Evolutionary conservation across 2,113 vertebrate species (phyloP), one percentile per base, ranked within the genome.

Genomic region (Caretta caretta): DNA sequence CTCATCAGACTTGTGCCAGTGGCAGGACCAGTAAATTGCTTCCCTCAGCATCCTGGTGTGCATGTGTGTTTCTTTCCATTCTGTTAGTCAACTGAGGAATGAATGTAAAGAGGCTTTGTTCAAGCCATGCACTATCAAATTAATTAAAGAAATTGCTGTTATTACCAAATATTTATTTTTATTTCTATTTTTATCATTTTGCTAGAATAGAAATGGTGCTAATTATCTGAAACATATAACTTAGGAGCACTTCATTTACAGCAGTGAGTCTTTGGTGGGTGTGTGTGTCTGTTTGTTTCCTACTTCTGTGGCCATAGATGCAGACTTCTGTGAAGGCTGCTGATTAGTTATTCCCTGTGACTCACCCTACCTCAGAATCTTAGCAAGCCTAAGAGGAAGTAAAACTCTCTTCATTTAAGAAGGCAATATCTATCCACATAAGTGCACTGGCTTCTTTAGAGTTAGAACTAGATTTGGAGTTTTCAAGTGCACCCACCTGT

Each of bases 281-380:
- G 1, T 46, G 81, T 87, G 29, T 35, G 16, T 80, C 9, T 12
- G 19, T 31, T 84, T 16, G 29, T 24, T 54, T 69, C 82, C 93
- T 29, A 85, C 50, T 96, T 90, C 90, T 1, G 3, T 90, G 24
- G 16, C 35, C 62, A 19, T 69, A 69, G 62, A 48, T 46, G n/a
- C 53, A 96, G 57, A 86, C 90, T 93, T 69, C 27, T 96, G 59
- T 85, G 83, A 92, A 96, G 94, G 51, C 83, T 84, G 53, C 29
- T 90, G 53, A 83, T 81, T 91, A 81, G 87, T 4, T 46, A 10
- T 88, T 11, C 10, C 5, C 57, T 86, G 31, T 81, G 2, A 65
- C 19, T 94, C 48, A 78, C 91, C 31, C 90, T 82, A 79, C 50
- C 14, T 72, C 48, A 81, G 69, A 72, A 87, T 93, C 54, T 80